Base-by-base conservation (phyloP, 2,888 invertebrate species). In the Nomada flava region DNA sequence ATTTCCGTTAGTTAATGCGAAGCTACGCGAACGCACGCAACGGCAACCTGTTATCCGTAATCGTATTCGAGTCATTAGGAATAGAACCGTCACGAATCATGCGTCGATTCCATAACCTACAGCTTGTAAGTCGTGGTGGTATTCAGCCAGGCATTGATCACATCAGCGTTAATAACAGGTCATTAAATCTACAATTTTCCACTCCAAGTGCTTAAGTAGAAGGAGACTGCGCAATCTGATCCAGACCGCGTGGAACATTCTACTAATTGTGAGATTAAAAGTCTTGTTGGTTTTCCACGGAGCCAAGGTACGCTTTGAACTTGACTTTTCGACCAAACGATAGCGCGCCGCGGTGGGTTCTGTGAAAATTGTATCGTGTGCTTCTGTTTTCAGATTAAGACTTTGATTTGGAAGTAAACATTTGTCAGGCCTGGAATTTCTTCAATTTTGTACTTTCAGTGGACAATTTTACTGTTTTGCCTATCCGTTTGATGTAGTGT, bases 131-230 rank as follows among this genome's bases (percentile, higher is more conserved):
- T 65, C 72, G 63, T 55, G 57, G 63, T 47, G 57, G 57, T 47
- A 57, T n/a, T 18, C 57, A 60, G 20, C 52, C 23, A 15, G 10
- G 47, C 55, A 50, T 26, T 29, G 76, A 76, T 76, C 76, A 64
- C 64, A 76, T 65, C 59, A 29, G n/a, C 64, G 23, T 65, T 72
- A 65, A 76, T 72, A 59, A 59, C 72, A 13, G 72, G 50, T 71
- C 59, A 44, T 76, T 72, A 72, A 55, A 42, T 76, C 59, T 64
- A 44, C 59, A 76, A 72, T 76, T 72, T 72, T 59, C 64, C 47
- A n/a, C 42, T 4, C 42, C 3, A 9, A 2, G 20, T 13, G 5
- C 11, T 36, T 62, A 42, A 52, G 60, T 23, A 23, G 62, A 36
- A 62, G 50, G 52, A 71, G 62, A 71, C 62, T 62, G 50, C n/a